Evolutionary conservation across 2,888 invertebrate genomes (phyloP).

Genomic region (Drosophila atroscutellata): DNA sequence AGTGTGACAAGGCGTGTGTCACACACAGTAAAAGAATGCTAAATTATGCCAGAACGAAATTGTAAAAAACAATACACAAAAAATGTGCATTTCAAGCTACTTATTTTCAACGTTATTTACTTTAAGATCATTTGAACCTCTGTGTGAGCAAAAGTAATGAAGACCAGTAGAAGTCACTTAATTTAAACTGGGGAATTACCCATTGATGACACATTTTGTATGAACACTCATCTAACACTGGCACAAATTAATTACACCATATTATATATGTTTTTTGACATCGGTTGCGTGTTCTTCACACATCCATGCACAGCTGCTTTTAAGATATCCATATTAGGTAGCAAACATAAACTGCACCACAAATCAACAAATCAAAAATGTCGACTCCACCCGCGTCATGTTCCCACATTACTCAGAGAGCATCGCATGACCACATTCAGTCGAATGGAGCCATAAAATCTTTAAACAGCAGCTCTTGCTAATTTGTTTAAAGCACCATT

Average conservation of each 20-base stretch:
- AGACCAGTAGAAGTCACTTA: not conserved
- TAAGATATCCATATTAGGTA: slow-evolving; percentile 11
- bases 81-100: not conserved
- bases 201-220: slow-evolving; percentile 2
- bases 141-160: not conserved
- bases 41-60: slow-evolving; percentile 34
- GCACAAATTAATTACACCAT: not conserved
- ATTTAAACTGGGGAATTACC: slow-evolving; percentile 7
- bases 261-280: not conserved
- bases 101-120: not conserved
- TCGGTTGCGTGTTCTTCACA: slow-evolving; percentile 26
- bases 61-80: not conserved
- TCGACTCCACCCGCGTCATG: slow-evolving; percentile 43
- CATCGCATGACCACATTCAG: slow-evolving; percentile 40
- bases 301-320: slow-evolving; percentile 21
- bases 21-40: slow-evolving; percentile 26
- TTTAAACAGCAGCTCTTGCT: slow-evolving; percentile 63
- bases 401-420: slow-evolving; percentile 67
- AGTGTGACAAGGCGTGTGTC: slow-evolving; percentile 60
- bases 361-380: slow-evolving; percentile 25
- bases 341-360: slow-evolving; percentile 18
- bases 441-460: slow-evolving; percentile 47
- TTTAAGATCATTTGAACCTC: slow-evolving; percentile 8
- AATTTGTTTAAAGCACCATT: slow-evolving; percentile 68
- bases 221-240: not conserved